Evolutionary conservation across 2,888 invertebrate genomes (phyloP).

Genomic region (Tolmerus cingulatus): DNA sequence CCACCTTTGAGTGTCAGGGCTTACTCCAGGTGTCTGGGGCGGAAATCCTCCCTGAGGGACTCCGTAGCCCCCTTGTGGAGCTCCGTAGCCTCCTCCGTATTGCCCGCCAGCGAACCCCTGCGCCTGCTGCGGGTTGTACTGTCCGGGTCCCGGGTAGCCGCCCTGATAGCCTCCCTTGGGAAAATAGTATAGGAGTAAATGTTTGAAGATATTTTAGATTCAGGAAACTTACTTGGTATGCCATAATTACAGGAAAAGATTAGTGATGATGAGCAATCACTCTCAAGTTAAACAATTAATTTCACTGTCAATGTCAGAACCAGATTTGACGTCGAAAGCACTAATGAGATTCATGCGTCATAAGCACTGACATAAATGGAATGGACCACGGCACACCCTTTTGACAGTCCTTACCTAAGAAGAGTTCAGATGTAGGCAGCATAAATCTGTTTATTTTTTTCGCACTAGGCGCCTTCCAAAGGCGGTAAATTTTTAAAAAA

Average conservation of each 20-base stretch:
- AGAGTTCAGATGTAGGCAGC: too few species aligned
- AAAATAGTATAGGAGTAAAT: neutral
- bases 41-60: constrained; percentile 54
- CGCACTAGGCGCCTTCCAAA: too few species aligned
- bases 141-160: constrained; percentile 49
- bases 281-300: neutral
- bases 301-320: neutral
- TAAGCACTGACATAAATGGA: neutral
- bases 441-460: too few species aligned
- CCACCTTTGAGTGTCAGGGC: constrained; percentile 84
- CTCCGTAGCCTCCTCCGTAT: neutral
- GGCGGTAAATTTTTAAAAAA: too few species aligned
- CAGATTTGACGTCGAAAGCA: neutral
- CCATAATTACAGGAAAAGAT: constrained; percentile 41
- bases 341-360: neutral
- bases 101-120: constrained; percentile 45
- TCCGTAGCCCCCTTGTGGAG: constrained; percentile 45
- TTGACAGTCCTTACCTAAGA: too few species aligned
- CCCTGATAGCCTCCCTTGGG: constrained; percentile 48
- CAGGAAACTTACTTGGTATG: constrained; percentile 48
- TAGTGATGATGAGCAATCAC: neutral
- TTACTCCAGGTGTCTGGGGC: constrained; percentile 66
- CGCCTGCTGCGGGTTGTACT: constrained; percentile 40
- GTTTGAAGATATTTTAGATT: neutral
- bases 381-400: too few species aligned